Percentiles rank a stretch among this genome's conserved stretches.
phyloP scores from a whole-genome alignment of 2,888 invertebrate species.

The Drosophila meridiana region DNA sequence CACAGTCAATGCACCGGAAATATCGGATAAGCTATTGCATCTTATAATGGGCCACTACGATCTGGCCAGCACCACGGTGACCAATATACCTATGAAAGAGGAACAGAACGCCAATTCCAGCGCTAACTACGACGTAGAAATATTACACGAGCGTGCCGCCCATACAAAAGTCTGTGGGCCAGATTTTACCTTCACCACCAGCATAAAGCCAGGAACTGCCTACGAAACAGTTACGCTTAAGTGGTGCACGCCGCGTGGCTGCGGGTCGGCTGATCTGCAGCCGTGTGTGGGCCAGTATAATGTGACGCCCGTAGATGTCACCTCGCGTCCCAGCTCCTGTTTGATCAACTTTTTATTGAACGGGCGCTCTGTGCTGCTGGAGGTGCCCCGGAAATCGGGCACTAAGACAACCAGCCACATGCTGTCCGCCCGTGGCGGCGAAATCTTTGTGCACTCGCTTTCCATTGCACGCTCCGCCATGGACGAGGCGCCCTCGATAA shows the following conservation, averaged over 20 bases:
- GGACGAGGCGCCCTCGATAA: constrained; percentile 97
- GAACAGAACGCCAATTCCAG: constrained; percentile 99
- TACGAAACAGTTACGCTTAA: constrained; percentile 94
- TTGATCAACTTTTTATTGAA: constrained; percentile 98
- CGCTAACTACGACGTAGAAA: constrained; percentile 99
- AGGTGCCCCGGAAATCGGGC: constrained; percentile 94
- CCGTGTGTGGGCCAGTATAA: constrained; percentile 94
- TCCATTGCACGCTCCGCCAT: constrained; percentile 93
- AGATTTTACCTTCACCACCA: constrained; percentile 86
- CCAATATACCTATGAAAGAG: constrained; percentile 99
- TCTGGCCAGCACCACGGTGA: constrained; percentile 97
- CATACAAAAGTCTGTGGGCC: constrained; percentile 93
- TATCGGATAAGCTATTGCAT: constrained; percentile 91
- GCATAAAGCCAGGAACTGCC: constrained; percentile 90
- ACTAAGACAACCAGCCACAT: constrained; percentile 96
- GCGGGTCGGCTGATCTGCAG: constrained; percentile 91
- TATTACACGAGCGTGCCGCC: constrained; percentile 94
- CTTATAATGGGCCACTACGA: constrained; percentile 94
- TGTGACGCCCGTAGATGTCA: constrained; percentile 98
- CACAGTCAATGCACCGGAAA: constrained; percentile 90
- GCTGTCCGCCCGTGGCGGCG: constrained; percentile 96
- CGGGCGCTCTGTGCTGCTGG: constrained; percentile 96
- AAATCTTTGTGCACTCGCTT: constrained; percentile 97
- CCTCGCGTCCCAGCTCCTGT: constrained; percentile 98
- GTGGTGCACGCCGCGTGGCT: constrained; percentile 98